phyloP scores from a whole-genome alignment of 2,113 vertebrate species.

The Ivindomyrus marchei region DNA sequence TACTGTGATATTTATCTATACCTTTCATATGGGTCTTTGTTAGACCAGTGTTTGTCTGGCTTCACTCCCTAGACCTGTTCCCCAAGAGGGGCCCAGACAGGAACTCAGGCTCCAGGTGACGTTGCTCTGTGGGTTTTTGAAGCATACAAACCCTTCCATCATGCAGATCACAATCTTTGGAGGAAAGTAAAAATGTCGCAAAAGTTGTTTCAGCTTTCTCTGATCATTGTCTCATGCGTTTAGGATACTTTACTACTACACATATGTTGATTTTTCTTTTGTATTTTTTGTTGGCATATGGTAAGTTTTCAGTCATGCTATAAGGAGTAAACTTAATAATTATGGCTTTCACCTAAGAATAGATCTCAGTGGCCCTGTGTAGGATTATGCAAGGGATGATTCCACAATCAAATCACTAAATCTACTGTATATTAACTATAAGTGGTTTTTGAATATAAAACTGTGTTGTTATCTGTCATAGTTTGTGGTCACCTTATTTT shows the following conservation, averaged over 20 bases:
- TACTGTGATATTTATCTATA: neutral
- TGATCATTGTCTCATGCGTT: neutral
- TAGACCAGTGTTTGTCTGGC: neutral
- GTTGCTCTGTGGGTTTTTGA: neutral
- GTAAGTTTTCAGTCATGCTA: too few relatives aligned
- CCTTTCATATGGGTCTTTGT: neutral
- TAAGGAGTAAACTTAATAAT: neutral
- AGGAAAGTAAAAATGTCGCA: neutral
- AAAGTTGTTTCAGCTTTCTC: neutral
- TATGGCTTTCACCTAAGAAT: neutral
- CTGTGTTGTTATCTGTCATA: neutral
- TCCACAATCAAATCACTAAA: neutral
- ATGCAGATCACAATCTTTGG: neutral
- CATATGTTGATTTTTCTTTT: neutral
- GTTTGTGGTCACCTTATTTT: neutral
- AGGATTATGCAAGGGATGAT: neutral
- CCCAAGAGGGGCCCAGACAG: neutral
- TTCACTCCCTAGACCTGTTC: neutral
- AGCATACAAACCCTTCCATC: neutral
- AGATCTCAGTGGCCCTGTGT: neutral
- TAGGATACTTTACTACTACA: neutral
- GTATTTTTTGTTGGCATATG: neutral
- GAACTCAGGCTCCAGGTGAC: neutral
- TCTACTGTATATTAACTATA: neutral
- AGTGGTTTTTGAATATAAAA: neutral